A percentile compares a stretch with the other conserved stretches of the same genome.
Evolutionary conservation across 1,140 invertebrate species (phyloP).

Genomic region (Hestina assimilis): DNA sequence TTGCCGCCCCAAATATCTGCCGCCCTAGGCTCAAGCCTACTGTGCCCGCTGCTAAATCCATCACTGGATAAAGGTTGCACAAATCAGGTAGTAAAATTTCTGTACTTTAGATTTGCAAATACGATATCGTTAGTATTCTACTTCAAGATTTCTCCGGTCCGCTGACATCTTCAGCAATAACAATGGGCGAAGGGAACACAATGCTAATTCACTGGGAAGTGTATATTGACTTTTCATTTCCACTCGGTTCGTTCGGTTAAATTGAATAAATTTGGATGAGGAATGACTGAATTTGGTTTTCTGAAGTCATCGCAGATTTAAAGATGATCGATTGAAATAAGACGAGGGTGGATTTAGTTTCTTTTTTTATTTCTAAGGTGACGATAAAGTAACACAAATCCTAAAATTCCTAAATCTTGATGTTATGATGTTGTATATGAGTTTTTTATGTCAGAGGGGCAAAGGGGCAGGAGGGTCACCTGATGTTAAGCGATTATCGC

Average conservation of each 20-base stretch:
- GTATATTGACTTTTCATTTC: conserved; percentile 48
- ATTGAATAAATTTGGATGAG: conserved; percentile 71
- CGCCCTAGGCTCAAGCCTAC: too few species aligned
- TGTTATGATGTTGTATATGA: too few species aligned
- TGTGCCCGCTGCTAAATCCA: too few species aligned
- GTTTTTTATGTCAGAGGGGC: too few species aligned
- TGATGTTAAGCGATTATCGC: too few species aligned
- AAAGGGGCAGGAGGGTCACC: too few species aligned
- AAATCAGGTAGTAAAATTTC: too few species aligned
- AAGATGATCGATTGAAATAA: background rate
- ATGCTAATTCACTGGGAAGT: conserved; percentile 53
- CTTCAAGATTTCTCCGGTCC: background rate
- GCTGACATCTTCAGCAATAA: background rate
- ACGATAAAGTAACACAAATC: background rate
- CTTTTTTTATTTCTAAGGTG: background rate
- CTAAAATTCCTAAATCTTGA: too few species aligned
- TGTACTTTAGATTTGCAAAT: too few species aligned
- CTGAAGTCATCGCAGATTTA: background rate
- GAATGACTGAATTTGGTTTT: conserved; percentile 9
- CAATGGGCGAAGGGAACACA: conserved; percentile 19
- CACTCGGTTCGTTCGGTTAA: conserved; percentile 43
- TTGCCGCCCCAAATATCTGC: too few species aligned
- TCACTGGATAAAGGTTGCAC: too few species aligned
- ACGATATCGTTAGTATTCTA: too few species aligned
- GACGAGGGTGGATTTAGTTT: background rate